Base-by-base conservation (phyloP, 2,797 vertebrate species). In the Danio jaintianensis region DNA sequence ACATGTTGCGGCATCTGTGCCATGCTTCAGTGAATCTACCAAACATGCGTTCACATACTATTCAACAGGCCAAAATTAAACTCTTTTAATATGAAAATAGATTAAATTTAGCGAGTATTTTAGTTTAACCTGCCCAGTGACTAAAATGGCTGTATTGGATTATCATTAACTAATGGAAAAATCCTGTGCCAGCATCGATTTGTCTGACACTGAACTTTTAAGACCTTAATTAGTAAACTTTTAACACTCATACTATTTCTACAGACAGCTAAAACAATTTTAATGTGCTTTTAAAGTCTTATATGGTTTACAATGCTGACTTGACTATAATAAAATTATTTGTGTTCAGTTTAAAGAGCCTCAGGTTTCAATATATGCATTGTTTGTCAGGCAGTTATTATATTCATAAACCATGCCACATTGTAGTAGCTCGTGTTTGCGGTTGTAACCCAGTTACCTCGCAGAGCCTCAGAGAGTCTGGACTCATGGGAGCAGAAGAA, bases 391-490 rank as follows among this genome's bases (percentile, higher is more conserved):
- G 10, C 6, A 53, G 47, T 63, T 79, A 42, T 70, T 36, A 42
- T 40, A 10, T 71, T 78, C n/a, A 56, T 52, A 9, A 67, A 18
- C 12, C 64, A 11, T 22, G 43, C 18, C 22, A 12, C 7, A 2
- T 22, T 69, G 61, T 22, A 48, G 71, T 62, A 48, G 62, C 71
- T 75, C 55, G 43, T 78, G 74, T 55, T 73, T 79, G 67, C 48
- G 7, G 78, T 66, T 81, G 82, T 79, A 85, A 83, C 80, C 66
- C 82, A 75, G 82, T 83, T 82, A 80, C 78, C 81, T 71, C 47
- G 48, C 69, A 82, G 13, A 9, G 62, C 20, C 43, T 7, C 15
- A 40, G 12, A 52, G 69, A 56, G 83, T 67, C 22, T 55, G 18
- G 10, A 45, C 63, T 78, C 69, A 43, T 48, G 75, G 50, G 50